Percentiles rank a stretch among this genome's conserved stretches.
Evolutionary conservation across 2,113 vertebrate genomes (phyloP).

Genomic region (Campylomormyrus tamandua): DNA sequence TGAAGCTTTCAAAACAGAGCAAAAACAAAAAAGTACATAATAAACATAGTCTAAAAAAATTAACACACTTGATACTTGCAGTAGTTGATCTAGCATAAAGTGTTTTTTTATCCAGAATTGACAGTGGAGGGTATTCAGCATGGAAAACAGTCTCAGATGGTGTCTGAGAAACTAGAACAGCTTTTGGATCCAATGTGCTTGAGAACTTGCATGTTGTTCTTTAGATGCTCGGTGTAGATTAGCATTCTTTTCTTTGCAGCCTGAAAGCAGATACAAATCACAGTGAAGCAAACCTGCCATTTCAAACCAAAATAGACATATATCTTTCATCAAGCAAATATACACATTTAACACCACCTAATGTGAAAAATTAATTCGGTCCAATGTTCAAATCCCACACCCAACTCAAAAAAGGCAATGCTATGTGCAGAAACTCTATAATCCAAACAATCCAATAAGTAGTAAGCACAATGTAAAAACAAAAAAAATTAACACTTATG

Average conservation of each 20-base stretch:
- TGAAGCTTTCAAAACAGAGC: no score
- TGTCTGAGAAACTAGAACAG: no score
- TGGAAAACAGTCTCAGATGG: no score
- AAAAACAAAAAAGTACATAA: no score
- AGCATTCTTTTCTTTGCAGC: neutral
- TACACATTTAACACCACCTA: no score
- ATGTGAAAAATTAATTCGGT: no score
- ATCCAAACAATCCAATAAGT: neutral
- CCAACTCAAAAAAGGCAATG: neutral
- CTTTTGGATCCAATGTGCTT: no score
- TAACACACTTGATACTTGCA: no score
- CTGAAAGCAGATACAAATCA: neutral
- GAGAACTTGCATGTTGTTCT: neutral
- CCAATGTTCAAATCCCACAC: neutral
- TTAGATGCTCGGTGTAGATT: neutral
- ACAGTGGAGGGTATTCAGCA: no score
- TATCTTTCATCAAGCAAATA: neutral
- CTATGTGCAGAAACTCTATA: neutral
- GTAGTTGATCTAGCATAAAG: no score
- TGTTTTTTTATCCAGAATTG: no score
- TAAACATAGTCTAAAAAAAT: no score
- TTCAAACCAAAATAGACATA: neutral
- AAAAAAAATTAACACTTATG: neutral
- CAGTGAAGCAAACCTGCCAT: neutral
- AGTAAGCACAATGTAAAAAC: neutral